These are phyloP conservation scores for Pristionchus exspectatus DNA, from an alignment of 2,888 invertebrate genomes.

Conservation along the genomic window DNA sequence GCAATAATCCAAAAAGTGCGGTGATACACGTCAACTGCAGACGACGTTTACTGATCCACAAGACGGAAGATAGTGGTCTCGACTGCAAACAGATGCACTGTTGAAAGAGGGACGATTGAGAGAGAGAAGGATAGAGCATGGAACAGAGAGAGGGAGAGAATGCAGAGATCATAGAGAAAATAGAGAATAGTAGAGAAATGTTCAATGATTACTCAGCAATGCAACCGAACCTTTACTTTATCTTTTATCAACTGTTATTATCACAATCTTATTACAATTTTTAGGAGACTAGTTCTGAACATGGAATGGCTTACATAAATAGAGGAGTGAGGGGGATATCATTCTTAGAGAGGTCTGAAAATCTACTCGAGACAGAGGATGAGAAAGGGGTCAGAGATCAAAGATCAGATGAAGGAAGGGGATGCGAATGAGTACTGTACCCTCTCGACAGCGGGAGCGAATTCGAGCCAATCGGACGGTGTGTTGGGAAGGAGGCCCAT, in stretches of 20 bases:
- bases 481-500: conserved; percentile 78
- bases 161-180: conserved; percentile 30
- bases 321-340: not conserved
- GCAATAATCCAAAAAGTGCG: not conserved
- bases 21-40: not conserved
- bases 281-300: not conserved
- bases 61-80: not conserved
- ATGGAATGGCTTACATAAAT: conserved; percentile 7
- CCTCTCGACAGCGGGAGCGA: conserved; percentile 64
- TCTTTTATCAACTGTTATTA: not conserved
- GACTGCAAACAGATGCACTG: conserved; percentile 28
- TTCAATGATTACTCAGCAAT: not conserved
- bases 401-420: conserved; percentile 56
- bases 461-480: conserved; percentile 76
- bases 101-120: not conserved
- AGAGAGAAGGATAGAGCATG: not conserved
- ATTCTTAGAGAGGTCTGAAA: not conserved
- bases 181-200: conserved; percentile 3
- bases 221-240: conserved; percentile 20
- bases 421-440: conserved; percentile 65
- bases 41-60: not conserved
- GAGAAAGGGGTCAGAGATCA: not conserved
- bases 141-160: not conserved
- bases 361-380: not conserved
- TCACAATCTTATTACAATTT: conserved; percentile 30